These are phyloP conservation scores for Chrosomus eos DNA, from an alignment of 2,797 vertebrate genomes.

Conservation along the genomic window DNA sequence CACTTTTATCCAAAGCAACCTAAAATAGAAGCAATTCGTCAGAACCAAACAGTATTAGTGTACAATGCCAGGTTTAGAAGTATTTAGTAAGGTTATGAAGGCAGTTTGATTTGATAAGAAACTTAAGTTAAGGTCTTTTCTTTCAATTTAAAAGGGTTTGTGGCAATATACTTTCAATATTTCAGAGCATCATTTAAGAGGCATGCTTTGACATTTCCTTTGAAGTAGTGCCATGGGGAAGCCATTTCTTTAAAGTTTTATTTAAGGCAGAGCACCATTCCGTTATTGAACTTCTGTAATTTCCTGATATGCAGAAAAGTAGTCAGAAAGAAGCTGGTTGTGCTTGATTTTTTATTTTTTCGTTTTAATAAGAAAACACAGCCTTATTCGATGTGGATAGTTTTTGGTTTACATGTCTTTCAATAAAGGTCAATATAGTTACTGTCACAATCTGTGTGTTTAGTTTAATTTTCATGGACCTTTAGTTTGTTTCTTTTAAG, in stretches of 20 bases:
- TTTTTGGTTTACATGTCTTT: conserved; percentile 8
- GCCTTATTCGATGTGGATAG: not conserved
- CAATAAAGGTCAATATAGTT: not conserved
- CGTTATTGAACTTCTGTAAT: conserved; percentile 51
- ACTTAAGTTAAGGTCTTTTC: not conserved
- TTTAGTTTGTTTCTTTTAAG: too few relatives aligned
- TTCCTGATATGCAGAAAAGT: conserved; percentile 11
- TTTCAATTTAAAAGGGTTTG: conserved; percentile 20
- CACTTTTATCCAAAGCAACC: not conserved
- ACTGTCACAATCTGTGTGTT: too few relatives aligned
- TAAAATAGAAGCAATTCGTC: not conserved
- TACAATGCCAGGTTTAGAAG: not conserved
- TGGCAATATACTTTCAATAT: conserved; percentile 27
- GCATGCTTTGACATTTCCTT: conserved; percentile 56
- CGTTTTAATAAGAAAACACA: not conserved
- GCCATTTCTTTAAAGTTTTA: conserved; percentile 56
- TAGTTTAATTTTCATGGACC: too few relatives aligned
- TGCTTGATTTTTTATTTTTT: not conserved
- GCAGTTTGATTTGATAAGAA: not conserved
- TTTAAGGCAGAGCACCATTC: conserved; percentile 43
- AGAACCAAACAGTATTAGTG: not conserved
- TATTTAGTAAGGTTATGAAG: not conserved
- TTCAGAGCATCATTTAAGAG: conserved; percentile 33
- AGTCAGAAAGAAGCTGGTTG: conserved; percentile 20
- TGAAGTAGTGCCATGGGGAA: conserved; percentile 55